A percentile compares a stretch with the other conserved stretches of the same genome.
phyloP scores from a whole-genome alignment of 2,797 vertebrate species.

The Anguilla anguilla region DNA sequence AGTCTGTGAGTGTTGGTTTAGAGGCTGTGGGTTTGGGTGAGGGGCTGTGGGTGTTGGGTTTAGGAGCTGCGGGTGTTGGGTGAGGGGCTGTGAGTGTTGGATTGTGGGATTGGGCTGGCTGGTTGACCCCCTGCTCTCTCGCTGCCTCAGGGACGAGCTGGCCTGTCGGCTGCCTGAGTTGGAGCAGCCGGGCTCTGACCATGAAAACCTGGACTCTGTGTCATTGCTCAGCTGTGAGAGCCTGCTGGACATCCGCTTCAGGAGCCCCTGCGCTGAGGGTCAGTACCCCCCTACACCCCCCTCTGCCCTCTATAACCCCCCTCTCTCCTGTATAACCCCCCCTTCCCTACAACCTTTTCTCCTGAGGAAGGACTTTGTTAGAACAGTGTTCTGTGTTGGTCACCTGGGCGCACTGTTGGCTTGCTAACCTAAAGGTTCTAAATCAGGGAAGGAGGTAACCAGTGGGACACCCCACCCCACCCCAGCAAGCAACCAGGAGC shows the following conservation, averaged over 20 bases:
- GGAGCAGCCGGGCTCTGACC: conserved; percentile 86
- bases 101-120: background rate
- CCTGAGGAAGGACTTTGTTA: background rate
- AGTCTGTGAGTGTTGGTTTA: background rate
- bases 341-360: background rate
- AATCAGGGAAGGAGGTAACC: conserved; percentile 32
- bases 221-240: conserved; percentile 86
- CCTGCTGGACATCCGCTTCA: conserved; percentile 73
- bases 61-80: background rate
- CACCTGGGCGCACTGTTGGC: conserved; percentile 43
- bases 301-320: conserved; percentile 70
- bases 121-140: background rate
- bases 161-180: conserved; percentile 86
- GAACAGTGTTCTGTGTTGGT: conserved; percentile 12
- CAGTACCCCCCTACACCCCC: conserved; percentile 76
- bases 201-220: conserved; percentile 84
- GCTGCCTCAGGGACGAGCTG: conserved; percentile 80
- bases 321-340: conserved; percentile 45
- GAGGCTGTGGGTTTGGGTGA: background rate
- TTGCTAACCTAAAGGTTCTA: conserved; percentile 61
- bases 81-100: background rate
- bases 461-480: background rate
- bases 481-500: conserved; percentile 55
- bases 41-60: background rate
- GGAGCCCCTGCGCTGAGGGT: conserved; percentile 80